Conservation (phyloP, 2,797 vertebrate species). For the Cirrhinus mrigala region DNA sequence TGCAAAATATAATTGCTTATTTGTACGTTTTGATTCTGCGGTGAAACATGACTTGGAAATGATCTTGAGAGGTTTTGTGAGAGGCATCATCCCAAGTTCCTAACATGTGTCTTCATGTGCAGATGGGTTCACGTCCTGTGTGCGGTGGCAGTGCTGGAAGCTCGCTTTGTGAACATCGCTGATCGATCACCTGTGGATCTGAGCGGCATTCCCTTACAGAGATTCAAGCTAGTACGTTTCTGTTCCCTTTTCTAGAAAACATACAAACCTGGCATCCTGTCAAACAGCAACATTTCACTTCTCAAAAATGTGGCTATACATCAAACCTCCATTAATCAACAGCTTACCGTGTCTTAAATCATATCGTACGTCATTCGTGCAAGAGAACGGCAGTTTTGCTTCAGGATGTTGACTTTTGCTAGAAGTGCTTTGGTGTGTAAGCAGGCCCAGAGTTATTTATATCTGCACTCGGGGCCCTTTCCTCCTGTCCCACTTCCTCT, state of each 20-base stretch:
- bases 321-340: background rate
- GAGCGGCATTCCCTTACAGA: slow-evolving; percentile 94
- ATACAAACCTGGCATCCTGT: background rate
- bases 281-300: background rate
- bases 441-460: background rate
- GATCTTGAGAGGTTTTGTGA: background rate
- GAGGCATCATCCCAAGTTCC: background rate
- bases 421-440: background rate
- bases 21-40: background rate
- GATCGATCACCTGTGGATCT: slow-evolving; percentile 95
- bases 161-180: slow-evolving; percentile 93
- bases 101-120: background rate
- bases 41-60: background rate
- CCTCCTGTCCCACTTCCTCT: background rate
- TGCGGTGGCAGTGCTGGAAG: slow-evolving; percentile 94
- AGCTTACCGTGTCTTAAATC: no score
- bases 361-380: background rate
- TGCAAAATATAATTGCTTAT: background rate
- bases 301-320: slow-evolving; percentile 3
- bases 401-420: background rate
- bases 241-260: background rate
- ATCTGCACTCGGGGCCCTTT: background rate
- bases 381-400: background rate
- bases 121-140: slow-evolving; percentile 99
- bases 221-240: slow-evolving; percentile 92